Percentiles rank a stretch among this genome's conserved stretches.
phyloP scores from a whole-genome alignment of 2,888 invertebrate species.

The Drosophila leonis region DNA sequence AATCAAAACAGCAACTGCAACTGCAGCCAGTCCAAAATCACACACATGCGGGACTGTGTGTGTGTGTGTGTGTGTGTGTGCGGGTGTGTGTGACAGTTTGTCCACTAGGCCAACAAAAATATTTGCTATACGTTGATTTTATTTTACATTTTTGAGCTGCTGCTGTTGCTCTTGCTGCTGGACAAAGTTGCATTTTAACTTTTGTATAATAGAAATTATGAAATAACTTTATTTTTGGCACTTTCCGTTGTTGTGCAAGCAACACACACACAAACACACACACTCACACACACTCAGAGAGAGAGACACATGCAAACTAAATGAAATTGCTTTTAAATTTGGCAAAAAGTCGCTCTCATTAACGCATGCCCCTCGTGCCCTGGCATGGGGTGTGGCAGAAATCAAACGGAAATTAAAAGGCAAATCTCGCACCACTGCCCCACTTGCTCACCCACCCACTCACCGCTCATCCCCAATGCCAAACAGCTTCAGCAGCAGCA shows the following conservation, averaged over 20 bases:
- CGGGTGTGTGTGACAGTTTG: conserved; percentile 16
- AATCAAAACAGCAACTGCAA: conserved; percentile 68
- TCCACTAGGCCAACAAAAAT: conserved; percentile 46
- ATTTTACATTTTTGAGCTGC: conserved; percentile 49
- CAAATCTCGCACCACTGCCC: conserved; percentile 14
- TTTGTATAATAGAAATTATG: conserved; percentile 70
- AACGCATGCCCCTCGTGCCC: conserved; percentile 32
- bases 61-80: neutral
- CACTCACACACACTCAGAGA: conserved; percentile 17
- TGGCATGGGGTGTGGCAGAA: conserved; percentile 43
- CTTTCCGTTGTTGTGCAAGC: conserved; percentile 46
- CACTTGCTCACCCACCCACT: neutral
- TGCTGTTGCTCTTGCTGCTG: conserved; percentile 24
- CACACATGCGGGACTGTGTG: too few relatives aligned
- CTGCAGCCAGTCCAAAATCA: conserved; percentile 13
- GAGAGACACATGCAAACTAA: conserved; percentile 24
- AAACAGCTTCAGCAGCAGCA: conserved; percentile 1
- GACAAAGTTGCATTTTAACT: conserved; percentile 53
- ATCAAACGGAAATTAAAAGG: conserved; percentile 74
- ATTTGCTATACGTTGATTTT: conserved; percentile 55
- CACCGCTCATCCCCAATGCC: neutral
- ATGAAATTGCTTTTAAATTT: conserved; percentile 70
- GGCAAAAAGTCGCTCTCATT: conserved; percentile 57
- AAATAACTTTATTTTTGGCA: conserved; percentile 67
- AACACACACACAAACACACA: conserved; percentile 16